Conservation (phyloP, 1,140 invertebrate species). For the Drosophila cardini region DNA sequence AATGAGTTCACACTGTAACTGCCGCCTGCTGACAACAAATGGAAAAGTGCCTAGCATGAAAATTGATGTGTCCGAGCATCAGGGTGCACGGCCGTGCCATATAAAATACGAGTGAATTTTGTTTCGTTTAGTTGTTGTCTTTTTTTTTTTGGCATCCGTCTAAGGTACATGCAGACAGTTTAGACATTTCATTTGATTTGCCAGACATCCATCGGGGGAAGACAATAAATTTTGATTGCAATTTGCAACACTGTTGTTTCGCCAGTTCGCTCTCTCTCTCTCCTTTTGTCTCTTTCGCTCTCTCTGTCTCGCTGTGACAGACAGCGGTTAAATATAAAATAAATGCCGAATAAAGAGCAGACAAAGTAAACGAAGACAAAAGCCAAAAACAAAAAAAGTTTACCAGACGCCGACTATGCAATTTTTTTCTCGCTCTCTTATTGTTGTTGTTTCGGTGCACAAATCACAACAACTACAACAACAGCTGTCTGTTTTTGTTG, state of each 20-base stretch:
- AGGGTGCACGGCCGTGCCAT: conserved; percentile 45
- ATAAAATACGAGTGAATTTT: conserved; percentile 28
- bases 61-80: conserved; percentile 52
- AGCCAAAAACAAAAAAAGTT: conserved; percentile 32
- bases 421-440: conserved; percentile 28
- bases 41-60: neutral
- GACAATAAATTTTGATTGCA: conserved; percentile 62
- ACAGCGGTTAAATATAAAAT: conserved; percentile 45
- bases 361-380: conserved; percentile 48
- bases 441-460: conserved; percentile 42
- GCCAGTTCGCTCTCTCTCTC: neutral
- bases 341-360: conserved; percentile 44
- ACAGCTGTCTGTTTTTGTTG: conserved; percentile 19
- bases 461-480: conserved; percentile 32
- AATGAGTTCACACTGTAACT: conserved; percentile 26
- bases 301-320: neutral
- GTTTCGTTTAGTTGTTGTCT: neutral
- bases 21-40: conserved; percentile 1
- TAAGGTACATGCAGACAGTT: conserved; percentile 38
- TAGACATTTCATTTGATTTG: conserved; percentile 56
- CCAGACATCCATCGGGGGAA: conserved; percentile 54
- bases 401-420: conserved; percentile 63
- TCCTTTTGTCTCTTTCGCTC: neutral
- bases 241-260: conserved; percentile 48
- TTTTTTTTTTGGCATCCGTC: conserved; percentile 13